These are phyloP conservation scores for Mylabris sibirica DNA, from an alignment of 2,888 invertebrate species.

Conservation along the genomic window DNA sequence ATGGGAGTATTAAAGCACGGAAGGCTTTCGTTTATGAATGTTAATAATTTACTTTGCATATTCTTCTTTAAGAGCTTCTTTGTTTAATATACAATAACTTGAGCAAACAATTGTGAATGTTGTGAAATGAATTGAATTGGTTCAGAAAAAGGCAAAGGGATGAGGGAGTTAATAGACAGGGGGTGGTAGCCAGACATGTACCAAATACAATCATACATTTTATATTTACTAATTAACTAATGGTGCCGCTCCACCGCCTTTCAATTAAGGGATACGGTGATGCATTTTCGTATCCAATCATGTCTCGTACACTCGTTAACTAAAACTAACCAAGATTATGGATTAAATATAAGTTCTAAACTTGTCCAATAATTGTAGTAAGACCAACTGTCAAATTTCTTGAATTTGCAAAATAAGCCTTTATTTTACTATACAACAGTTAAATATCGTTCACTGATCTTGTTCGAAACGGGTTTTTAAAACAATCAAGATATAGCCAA, in stretches of 20 bases:
- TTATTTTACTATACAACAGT: conserved; percentile 38
- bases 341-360: background rate
- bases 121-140: conserved; percentile 54
- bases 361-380: background rate
- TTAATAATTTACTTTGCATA: conserved; percentile 63
- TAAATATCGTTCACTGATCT: conserved; percentile 47
- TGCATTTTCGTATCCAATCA: conserved; percentile 48
- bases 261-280: conserved; percentile 43
- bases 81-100: conserved; percentile 58
- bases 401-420: background rate
- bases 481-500: conserved; percentile 55
- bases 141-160: conserved; percentile 23
- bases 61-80: conserved; percentile 50
- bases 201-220: conserved; percentile 39
- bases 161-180: background rate
- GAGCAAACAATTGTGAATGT: conserved; percentile 52
- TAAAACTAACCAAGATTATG: conserved; percentile 36
- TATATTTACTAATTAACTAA: conserved; percentile 50
- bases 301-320: conserved; percentile 50
- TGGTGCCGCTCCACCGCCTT: conserved; percentile 46
- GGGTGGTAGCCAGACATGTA: background rate
- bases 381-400: background rate
- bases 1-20: conserved; percentile 57
- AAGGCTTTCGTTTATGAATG: conserved; percentile 61
- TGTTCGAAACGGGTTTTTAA: conserved; percentile 53